phyloP scores from a whole-genome alignment of 2,888 invertebrate species.

The Eudasyphora cyanicolor region DNA sequence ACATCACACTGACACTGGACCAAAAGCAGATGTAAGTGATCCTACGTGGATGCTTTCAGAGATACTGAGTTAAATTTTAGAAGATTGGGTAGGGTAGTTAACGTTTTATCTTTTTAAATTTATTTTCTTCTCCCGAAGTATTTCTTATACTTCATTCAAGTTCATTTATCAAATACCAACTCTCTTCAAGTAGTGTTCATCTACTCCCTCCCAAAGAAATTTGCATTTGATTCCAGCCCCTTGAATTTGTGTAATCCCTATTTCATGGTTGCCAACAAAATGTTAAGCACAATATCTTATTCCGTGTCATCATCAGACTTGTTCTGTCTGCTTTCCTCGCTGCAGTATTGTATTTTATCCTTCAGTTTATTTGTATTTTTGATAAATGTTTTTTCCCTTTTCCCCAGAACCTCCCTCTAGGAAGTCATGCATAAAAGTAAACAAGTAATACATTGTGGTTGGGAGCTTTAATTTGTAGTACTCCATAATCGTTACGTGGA shows the following conservation, averaged over 20 bases:
- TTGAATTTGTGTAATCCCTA: neutral
- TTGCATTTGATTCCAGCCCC: neutral
- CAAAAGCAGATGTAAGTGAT: no score
- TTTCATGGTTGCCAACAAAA: neutral
- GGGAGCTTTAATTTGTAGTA: neutral
- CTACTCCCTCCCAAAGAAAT: neutral
- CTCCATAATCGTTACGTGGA: neutral
- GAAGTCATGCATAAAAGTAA: neutral
- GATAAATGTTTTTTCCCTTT: neutral
- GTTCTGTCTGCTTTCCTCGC: no score
- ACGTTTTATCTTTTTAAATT: no score
- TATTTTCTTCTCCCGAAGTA: no score
- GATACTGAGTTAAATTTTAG: no score
- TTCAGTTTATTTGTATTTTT: neutral
- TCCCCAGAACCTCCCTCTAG: neutral
- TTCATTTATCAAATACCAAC: neutral
- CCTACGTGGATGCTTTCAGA: no score
- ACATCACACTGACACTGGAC: no score
- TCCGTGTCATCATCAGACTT: no score
- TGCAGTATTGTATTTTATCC: neutral
- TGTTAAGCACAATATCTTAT: neutral
- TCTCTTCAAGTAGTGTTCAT: neutral
- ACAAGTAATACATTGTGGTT: neutral
- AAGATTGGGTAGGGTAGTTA: no score
- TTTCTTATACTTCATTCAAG: no score